These are phyloP conservation scores for Petromus typicus DNA, from an alignment of 2,113 vertebrate genomes.

Conservation along the genomic window DNA sequence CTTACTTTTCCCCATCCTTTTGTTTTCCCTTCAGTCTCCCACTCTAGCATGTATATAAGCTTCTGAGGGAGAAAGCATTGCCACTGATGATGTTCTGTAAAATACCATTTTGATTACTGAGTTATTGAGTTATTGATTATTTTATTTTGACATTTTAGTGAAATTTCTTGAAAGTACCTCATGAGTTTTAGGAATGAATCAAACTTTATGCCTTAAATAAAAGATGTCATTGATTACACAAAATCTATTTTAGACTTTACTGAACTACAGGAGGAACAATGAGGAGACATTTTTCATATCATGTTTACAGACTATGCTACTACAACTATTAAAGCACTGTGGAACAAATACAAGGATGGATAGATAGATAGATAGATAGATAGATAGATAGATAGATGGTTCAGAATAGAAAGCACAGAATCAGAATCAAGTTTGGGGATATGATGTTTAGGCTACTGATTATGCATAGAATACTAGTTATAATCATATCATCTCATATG, in stretches of 20 bases:
- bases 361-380: neutral
- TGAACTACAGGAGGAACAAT: neutral
- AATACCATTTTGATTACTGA: neutral
- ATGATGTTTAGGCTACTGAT: neutral
- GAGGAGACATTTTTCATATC: neutral
- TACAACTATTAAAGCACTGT: neutral
- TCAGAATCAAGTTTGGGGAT: neutral
- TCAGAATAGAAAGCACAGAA: neutral
- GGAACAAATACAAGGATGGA: neutral
- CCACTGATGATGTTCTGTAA: neutral
- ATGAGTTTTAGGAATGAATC: neutral
- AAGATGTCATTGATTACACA: neutral
- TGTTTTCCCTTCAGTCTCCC: no score
- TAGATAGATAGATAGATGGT: neutral
- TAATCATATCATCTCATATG: neutral
- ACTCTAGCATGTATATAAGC: no score
- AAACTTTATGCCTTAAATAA: constrained; percentile 9
- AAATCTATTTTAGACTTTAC: neutral
- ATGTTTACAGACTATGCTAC: neutral
- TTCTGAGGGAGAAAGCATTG: neutral
- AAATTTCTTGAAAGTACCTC: neutral
- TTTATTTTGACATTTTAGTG: neutral
- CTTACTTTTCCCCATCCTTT: no score
- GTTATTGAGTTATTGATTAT: no score
- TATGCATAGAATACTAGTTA: neutral